Base-by-base conservation (phyloP, 2,113 vertebrate species). In the Cyrtonyx montezumae region DNA sequence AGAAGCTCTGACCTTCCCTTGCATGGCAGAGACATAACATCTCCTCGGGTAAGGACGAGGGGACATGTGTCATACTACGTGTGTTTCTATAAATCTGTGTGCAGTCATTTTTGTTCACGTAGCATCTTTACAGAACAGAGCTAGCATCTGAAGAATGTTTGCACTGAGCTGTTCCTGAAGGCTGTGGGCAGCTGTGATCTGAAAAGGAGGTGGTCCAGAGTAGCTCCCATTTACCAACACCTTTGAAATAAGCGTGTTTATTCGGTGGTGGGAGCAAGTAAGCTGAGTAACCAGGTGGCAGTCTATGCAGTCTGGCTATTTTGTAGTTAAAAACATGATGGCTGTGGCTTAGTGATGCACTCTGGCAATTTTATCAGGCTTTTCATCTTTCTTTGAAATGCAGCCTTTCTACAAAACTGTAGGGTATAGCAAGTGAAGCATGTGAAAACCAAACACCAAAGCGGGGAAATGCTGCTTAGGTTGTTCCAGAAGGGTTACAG, bases 341-440 rank as follows among this genome's bases (percentile, higher is more conserved):
- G 36, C 75, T 79, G 26, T 61, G 42, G 25, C 79, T 86, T 71
- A 73, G 66, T 36, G 37, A 58, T 76, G 62, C 25, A 16, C 32
- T 67, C 45, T 22, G 76, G 55, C 48, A 55, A 46, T 82, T 92
- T 34, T 84, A 30, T 58, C 58, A 79, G 62, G 69, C 70, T 84
- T 87, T 81, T 88, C 63, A 84, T 49, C n/a, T 82, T 82, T 19
- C 66, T 88, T 65, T 82, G 46, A 90, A 94, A 62, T 59, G 25
- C 53, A 87, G 22, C 28, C 32, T 62, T 82, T 69, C 32, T 82
- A 28, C 82, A 79, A 79, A 93, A 77, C n/a, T 79, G 37, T 42
- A 62, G 32, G 53, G 9, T 81, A 32, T 8, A 92, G 49, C 58
- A 73, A 68, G 19, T 73, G 78, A 92, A 84, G 45, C 62, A 25